Evolutionary conservation across 1,140 invertebrate genomes (phyloP), one percentile per base, ranked within the genome.

Genomic region (Laupala kohalensis): DNA sequence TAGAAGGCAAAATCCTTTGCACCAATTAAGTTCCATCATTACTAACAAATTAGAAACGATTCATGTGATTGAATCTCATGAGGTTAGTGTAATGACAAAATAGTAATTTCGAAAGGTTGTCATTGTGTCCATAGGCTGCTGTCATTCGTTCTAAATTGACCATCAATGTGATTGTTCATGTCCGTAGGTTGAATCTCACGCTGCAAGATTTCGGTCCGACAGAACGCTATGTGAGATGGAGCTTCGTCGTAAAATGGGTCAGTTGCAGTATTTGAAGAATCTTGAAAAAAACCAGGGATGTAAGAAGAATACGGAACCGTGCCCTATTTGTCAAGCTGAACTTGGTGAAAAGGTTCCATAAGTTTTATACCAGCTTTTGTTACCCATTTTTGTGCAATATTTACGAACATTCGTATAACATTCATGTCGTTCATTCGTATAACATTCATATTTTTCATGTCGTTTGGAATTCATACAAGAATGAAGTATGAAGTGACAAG

Each of bases 271-370:
- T 75, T 75, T 84, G 63, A 74, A 80, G 75, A 83, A 82, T 27
- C 75, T 84, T 70, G 74, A 78, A 63, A 78, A 79, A 72, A 76
- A 78, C 73, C 79, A 75, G 62, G 77, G 77, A 12, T 73, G 76
- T 68, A 78, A 78, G 6, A 68, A n/a, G n/a, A 73, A 70, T 53
- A 69, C 70, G 76, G 88, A 89, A 65, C 82, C 83, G 1, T 92
- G 91, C 80, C 91, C 91, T 3, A 87, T 92, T 69, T 93, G 91
- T 78, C 84, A 85, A 72, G 76, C 77, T 72, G 75, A 80, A 26
- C 77, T 90, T 0, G 84, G 85, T 64, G 76, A 82, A 24, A 79
- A 82, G 74, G 83, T 84, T 75, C 75, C 23, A 68, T 62, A 62
- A 62, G 9, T 0, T 66, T 24, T n/a, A n/a, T n/a, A n/a, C n/a